A percentile compares a stretch with the other conserved stretches of the same genome.
Evolutionary conservation across 2,797 vertebrate genomes (phyloP).

Genomic region (Anableps anableps): DNA sequence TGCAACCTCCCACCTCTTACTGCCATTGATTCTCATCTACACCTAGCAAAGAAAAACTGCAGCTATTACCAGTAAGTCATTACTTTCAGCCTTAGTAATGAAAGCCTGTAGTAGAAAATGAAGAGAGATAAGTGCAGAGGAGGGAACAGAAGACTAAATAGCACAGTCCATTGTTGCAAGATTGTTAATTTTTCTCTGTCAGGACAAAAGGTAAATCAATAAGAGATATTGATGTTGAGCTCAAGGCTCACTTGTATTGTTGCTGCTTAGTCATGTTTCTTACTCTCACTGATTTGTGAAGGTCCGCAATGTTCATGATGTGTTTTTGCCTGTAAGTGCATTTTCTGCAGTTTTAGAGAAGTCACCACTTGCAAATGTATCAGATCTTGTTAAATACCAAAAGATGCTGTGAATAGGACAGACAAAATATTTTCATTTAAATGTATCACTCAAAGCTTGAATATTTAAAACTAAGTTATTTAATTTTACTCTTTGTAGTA

Average conservation of each 20-base stretch:
- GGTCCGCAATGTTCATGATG: conserved; percentile 4
- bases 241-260: conserved; percentile 55
- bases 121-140: conserved; percentile 48
- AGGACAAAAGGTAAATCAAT: conserved; percentile 70
- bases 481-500: background rate
- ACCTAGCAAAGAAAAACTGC: conserved; percentile 25
- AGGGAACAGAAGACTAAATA: conserved; percentile 35
- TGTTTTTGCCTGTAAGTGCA: conserved; percentile 4
- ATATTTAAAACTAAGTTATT: background rate
- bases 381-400: background rate
- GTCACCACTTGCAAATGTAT: conserved; percentile 7
- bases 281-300: conserved; percentile 27
- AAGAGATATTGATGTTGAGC: conserved; percentile 66
- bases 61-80: conserved; percentile 51
- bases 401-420: background rate
- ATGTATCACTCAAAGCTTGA: background rate
- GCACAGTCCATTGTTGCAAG: conserved; percentile 54
- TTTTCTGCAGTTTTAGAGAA: conserved; percentile 15
- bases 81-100: conserved; percentile 49
- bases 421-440: background rate
- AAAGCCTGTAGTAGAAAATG: conserved; percentile 48
- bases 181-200: conserved; percentile 63
- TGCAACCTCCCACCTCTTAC: conserved; percentile 16
- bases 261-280: conserved; percentile 52
- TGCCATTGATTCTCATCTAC: conserved; percentile 24